phyloP scores from a whole-genome alignment of 37 sponge, comb jelly and placozoan genomes.

The Aplysina aerophoba region DNA sequence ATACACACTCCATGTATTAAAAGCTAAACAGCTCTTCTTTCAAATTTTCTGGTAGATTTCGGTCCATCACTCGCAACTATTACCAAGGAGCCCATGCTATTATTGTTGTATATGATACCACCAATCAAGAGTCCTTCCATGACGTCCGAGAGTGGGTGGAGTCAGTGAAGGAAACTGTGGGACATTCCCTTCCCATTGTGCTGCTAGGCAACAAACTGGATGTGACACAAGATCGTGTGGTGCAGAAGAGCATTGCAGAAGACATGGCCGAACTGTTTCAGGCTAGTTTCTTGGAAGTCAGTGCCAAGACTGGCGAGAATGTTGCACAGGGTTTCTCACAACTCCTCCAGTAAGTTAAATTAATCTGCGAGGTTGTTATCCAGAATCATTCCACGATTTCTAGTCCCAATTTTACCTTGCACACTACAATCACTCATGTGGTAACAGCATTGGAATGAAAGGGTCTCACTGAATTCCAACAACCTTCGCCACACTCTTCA shows the following conservation, averaged over 20 bases:
- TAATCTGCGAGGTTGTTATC: too few relatives aligned
- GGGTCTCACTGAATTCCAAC: too few relatives aligned
- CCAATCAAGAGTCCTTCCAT: constrained; percentile 70
- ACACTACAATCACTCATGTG: too few relatives aligned
- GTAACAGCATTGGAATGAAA: too few relatives aligned
- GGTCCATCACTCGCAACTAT: constrained; percentile 77
- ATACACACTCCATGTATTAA: neutral
- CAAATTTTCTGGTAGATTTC: constrained; percentile 45
- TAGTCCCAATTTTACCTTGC: too few relatives aligned
- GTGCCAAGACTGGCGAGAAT: constrained; percentile 76
- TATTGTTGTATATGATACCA: constrained; percentile 77
- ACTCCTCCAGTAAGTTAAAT: constrained; percentile 7
- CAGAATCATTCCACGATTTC: too few relatives aligned
- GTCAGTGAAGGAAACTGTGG: constrained; percentile 62
- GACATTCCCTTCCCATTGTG: constrained; percentile 46
- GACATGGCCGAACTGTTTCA: constrained; percentile 49
- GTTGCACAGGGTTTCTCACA: constrained; percentile 38
- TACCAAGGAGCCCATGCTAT: constrained; percentile 80
- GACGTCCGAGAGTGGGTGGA: constrained; percentile 78
- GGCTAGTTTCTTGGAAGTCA: constrained; percentile 52
- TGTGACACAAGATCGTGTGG: constrained; percentile 43
- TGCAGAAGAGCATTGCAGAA: constrained; percentile 50
- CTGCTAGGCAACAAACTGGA: constrained; percentile 75
- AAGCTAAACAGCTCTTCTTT: neutral
- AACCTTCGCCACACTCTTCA: too few relatives aligned